phyloP scores from a whole-genome alignment of 2,888 invertebrate genomes.

The Hydrotaea diabolus region DNA sequence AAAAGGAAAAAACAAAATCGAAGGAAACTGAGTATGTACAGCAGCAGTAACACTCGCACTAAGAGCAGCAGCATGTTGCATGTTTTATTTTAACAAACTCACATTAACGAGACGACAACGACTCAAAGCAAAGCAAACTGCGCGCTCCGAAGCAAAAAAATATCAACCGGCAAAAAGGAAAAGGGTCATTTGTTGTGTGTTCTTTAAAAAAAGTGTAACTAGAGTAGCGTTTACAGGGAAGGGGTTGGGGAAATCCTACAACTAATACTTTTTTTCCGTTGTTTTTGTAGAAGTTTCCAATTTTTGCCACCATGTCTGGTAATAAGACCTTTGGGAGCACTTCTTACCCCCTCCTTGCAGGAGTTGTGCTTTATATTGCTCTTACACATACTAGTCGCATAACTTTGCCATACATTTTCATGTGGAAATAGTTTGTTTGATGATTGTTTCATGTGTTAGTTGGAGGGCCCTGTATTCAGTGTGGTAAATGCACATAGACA shows the following conservation, averaged over 20 bases:
- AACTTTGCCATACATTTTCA: background rate
- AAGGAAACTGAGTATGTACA: background rate
- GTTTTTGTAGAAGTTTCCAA: slow-evolving; percentile 31
- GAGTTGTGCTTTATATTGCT: no score
- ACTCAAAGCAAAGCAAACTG: background rate
- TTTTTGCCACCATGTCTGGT: slow-evolving; percentile 48
- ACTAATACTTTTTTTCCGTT: slow-evolving; percentile 20
- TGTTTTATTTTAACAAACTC: slow-evolving; percentile 30
- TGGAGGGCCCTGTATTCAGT: background rate
- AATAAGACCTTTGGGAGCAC: slow-evolving; percentile 51
- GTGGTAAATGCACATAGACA: background rate
- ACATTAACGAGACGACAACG: slow-evolving; percentile 3
- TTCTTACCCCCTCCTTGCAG: background rate
- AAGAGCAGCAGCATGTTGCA: slow-evolving; percentile 23
- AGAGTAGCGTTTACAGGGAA: background rate
- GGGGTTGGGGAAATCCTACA: background rate
- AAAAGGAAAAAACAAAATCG: background rate
- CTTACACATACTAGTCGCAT: background rate
- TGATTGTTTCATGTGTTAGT: slow-evolving; percentile 7
- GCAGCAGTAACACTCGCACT: background rate
- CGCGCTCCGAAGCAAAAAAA: slow-evolving; percentile 1
- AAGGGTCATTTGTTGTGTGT: slow-evolving; percentile 33
- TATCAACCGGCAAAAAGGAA: slow-evolving; percentile 28
- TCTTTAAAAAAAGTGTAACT: background rate
- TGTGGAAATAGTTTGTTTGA: slow-evolving; percentile 26